Percentiles rank a stretch among this genome's conserved stretches.
Conservation (phyloP, 2,113 vertebrate species). For the Lanius collurio region DNA sequence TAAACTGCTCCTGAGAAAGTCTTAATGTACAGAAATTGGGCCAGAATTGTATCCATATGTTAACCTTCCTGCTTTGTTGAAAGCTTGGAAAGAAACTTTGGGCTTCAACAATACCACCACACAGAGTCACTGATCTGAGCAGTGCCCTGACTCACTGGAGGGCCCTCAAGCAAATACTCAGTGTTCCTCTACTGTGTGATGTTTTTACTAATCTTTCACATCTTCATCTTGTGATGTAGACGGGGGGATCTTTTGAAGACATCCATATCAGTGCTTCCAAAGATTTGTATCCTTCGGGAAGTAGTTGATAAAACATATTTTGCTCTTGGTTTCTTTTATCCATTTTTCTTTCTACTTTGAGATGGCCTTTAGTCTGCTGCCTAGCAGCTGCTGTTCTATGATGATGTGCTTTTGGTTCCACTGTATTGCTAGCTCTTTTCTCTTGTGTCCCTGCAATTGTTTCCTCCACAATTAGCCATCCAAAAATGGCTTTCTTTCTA, state of each 20-base stretch:
- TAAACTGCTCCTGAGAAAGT: background rate
- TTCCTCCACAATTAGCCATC: background rate
- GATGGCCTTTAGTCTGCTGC: background rate
- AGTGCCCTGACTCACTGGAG: background rate
- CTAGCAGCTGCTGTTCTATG: background rate
- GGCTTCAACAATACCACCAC: background rate
- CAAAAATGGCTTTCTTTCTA: constrained; percentile 23
- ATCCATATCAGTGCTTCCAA: background rate
- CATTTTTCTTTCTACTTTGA: background rate
- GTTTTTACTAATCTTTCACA: background rate
- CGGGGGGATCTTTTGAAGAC: background rate
- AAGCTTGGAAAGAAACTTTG: background rate
- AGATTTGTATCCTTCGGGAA: background rate
- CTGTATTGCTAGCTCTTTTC: background rate
- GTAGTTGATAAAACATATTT: background rate
- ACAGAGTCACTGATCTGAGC: background rate
- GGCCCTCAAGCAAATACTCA: background rate
- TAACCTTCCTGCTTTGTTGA: background rate
- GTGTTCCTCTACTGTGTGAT: background rate
- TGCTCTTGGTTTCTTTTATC: background rate
- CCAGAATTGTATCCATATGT: background rate
- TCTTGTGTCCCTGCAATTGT: background rate
- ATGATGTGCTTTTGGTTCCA: background rate
- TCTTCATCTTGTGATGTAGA: background rate
- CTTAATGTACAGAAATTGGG: background rate